These are phyloP conservation scores for Butorides virescens DNA, from an alignment of 2,113 vertebrate genomes.

Conservation along the genomic window DNA sequence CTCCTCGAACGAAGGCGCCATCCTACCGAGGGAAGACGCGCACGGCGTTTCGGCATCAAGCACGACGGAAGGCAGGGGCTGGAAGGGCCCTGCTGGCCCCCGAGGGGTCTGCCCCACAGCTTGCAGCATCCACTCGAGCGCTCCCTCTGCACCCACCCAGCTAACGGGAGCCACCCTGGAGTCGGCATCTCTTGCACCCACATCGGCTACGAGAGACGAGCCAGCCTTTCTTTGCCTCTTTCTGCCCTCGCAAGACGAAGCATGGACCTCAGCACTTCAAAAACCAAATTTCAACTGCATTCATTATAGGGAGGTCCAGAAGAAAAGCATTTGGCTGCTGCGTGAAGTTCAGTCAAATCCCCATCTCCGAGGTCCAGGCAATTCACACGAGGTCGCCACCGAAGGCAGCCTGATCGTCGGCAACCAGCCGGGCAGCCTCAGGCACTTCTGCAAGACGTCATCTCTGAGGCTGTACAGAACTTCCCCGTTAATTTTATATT, in stretches of 20 bases:
- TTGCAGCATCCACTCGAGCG: fast-evolving
- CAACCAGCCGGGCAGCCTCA: not conserved
- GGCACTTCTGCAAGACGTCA: too few relatives aligned
- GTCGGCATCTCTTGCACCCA: not conserved
- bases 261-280: not conserved
- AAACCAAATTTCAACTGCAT: not conserved
- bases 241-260: not conserved
- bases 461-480: not conserved
- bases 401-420: not conserved
- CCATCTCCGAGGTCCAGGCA: not conserved
- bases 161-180: not conserved
- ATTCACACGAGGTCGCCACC: not conserved
- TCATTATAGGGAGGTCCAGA: not conserved
- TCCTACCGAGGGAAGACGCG: too few relatives aligned
- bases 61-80: not conserved
- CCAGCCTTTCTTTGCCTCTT: not conserved
- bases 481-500: not conserved
- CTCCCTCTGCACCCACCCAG: not conserved
- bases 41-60: not conserved
- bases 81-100: not conserved
- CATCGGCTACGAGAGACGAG: not conserved
- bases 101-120: not conserved
- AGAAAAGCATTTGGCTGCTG: not conserved
- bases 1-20: not conserved
- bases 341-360: not conserved